Conservation (phyloP, 2,888 invertebrate genomes). For the Griposia aprilina region DNA sequence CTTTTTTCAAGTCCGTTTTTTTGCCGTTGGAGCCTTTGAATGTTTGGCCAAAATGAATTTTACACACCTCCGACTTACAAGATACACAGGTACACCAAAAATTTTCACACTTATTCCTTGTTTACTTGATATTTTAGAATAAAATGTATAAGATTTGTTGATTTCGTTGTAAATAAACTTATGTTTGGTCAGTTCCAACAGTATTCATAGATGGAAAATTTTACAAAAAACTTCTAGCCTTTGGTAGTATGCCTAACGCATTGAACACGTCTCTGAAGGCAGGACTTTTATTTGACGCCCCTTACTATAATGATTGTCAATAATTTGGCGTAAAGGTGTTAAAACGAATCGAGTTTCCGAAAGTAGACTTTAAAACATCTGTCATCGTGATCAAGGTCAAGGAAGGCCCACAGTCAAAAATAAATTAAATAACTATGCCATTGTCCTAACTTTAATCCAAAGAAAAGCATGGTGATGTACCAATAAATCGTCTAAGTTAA, state of each 20-base stretch:
- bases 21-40: too few species aligned
- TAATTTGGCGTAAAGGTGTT: too few species aligned
- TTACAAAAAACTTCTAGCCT: background rate
- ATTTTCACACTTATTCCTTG: background rate
- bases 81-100: background rate
- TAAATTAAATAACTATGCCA: background rate
- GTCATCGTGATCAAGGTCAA: background rate
- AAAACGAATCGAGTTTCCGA: too few species aligned
- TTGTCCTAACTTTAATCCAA: background rate
- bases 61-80: background rate
- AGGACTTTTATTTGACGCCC: too few species aligned
- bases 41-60: background rate
- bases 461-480: conserved; percentile 37
- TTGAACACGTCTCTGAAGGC: background rate
- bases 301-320: too few species aligned
- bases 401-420: background rate
- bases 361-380: too few species aligned
- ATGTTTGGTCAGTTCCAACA: background rate
- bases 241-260: background rate
- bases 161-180: background rate
- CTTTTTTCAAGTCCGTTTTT: too few species aligned
- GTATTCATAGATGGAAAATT: background rate
- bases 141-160: background rate
- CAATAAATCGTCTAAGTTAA: conserved; percentile 74
- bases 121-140: background rate